A percentile compares a stretch with the other conserved stretches of the same genome.
Evolutionary conservation across 1,140 invertebrate species (phyloP).

Genomic region (Anthonomus grandis): DNA sequence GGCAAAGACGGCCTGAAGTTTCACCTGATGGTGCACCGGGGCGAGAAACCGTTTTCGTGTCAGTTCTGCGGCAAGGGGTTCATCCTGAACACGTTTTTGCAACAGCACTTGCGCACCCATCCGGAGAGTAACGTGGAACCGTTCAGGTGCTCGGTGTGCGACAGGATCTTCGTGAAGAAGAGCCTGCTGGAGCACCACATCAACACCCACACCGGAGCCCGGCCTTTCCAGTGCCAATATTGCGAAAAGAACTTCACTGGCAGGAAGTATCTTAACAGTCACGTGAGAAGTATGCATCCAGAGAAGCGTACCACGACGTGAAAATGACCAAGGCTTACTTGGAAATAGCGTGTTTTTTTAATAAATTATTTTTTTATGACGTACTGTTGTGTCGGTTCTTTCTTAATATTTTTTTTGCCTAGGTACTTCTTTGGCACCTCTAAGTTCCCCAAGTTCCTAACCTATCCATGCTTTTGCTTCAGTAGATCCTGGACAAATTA

Average conservation of each 20-base stretch:
- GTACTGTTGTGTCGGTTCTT: no score
- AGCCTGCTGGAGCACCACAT: slow-evolving; percentile 55
- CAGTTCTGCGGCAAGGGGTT: slow-evolving; percentile 23
- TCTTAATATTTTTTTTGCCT: no score
- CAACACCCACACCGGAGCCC: slow-evolving; percentile 47
- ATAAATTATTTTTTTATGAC: no score
- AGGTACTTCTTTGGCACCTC: no score
- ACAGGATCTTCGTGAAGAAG: slow-evolving; percentile 50
- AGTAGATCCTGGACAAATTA: no score
- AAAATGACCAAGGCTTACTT: no score
- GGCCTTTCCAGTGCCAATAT: slow-evolving; percentile 49
- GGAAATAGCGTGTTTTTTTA: no score
- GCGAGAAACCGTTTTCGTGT: slow-evolving; percentile 23
- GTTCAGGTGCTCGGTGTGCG: slow-evolving; percentile 49
- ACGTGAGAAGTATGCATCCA: slow-evolving; percentile 31
- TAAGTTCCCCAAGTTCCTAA: no score
- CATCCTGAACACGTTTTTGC: slow-evolving; percentile 18
- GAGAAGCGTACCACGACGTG: background rate
- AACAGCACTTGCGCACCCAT: slow-evolving; percentile 22
- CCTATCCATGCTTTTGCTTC: no score
- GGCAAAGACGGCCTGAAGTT: slow-evolving; percentile 22
- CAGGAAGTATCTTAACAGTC: slow-evolving; percentile 60
- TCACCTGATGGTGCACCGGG: slow-evolving; percentile 22
- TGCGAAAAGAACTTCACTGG: slow-evolving; percentile 58
- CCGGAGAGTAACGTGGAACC: slow-evolving; percentile 23